phyloP scores from a whole-genome alignment of 2,113 vertebrate genomes.

The Penelope pileata region DNA sequence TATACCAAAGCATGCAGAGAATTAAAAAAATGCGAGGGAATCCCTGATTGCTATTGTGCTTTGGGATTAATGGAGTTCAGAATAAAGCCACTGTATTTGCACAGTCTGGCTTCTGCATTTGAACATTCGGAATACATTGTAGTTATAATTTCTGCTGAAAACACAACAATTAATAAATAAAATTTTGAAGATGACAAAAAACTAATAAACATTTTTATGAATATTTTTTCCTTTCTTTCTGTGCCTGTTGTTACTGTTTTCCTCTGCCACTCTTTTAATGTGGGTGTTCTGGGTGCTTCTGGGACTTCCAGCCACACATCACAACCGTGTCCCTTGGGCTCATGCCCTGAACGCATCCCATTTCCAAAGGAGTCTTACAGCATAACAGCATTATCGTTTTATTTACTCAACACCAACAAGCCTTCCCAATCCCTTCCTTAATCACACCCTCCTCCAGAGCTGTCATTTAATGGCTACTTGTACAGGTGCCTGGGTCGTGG shows the following conservation, averaged over 20 bases:
- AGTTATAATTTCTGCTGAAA: constrained; percentile 4
- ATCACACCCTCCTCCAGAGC: neutral
- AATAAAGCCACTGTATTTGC: neutral
- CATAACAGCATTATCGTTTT: neutral
- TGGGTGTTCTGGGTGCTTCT: neutral
- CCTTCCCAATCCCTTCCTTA: neutral
- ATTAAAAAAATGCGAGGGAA: constrained; percentile 39
- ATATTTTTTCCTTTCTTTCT: neutral
- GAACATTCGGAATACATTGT: neutral
- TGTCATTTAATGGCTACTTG: neutral
- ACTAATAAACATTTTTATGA: neutral
- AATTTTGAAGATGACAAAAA: neutral
- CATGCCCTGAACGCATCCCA: neutral
- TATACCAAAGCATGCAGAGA: neutral
- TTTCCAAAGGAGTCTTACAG: neutral
- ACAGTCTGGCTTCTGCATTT: neutral
- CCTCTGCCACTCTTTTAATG: neutral
- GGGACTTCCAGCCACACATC: neutral
- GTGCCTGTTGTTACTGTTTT: neutral
- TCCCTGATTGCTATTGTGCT: constrained; percentile 4
- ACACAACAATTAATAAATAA: neutral
- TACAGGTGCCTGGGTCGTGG: rapidly evolving
- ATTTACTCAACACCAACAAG: neutral
- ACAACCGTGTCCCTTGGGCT: neutral
- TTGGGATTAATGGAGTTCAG: constrained; percentile 23